These are phyloP conservation scores for Eristalis intricaria DNA, from an alignment of 2,888 invertebrate genomes.

Conservation along the genomic window DNA sequence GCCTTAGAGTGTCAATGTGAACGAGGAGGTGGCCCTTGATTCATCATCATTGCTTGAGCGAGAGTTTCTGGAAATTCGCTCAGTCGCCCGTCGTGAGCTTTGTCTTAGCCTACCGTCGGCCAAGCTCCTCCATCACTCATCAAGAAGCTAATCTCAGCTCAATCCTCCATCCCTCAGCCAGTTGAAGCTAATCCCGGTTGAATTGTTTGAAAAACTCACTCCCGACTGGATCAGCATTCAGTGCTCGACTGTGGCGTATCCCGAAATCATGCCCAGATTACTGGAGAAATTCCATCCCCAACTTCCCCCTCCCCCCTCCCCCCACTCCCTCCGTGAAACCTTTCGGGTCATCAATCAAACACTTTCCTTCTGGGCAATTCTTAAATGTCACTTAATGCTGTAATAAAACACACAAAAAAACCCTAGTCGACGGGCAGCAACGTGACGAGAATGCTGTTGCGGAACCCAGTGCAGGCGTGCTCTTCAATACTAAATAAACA, in stretches of 20 bases:
- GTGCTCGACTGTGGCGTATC: not conserved
- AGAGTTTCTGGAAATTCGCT: too few species aligned
- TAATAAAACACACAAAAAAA: conserved; percentile 38
- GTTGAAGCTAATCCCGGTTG: too few species aligned
- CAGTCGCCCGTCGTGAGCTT: too few species aligned
- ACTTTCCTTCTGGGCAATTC: conserved; percentile 36
- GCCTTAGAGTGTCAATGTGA: too few species aligned
- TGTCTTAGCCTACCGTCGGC: too few species aligned
- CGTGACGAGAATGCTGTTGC: conserved; percentile 57
- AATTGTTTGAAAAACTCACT: too few species aligned
- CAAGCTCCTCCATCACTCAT: too few species aligned
- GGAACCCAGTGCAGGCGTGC: conserved; percentile 45
- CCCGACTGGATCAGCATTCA: not conserved
- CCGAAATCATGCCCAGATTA: conserved; percentile 14
- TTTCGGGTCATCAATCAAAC: conserved; percentile 38
- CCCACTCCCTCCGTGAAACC: not conserved
- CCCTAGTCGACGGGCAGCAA: conserved; percentile 42
- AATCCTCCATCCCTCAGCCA: too few species aligned
- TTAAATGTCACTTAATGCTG: conserved; percentile 51
- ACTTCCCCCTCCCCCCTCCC: not conserved
- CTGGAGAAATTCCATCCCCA: conserved; percentile 22
- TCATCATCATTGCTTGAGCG: too few species aligned
- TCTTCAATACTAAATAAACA: conserved; percentile 28
- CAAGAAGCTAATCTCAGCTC: too few species aligned
- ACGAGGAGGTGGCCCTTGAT: too few species aligned